Base-by-base conservation (phyloP, 2,888 invertebrate species). In the Octodonta nipae region DNA sequence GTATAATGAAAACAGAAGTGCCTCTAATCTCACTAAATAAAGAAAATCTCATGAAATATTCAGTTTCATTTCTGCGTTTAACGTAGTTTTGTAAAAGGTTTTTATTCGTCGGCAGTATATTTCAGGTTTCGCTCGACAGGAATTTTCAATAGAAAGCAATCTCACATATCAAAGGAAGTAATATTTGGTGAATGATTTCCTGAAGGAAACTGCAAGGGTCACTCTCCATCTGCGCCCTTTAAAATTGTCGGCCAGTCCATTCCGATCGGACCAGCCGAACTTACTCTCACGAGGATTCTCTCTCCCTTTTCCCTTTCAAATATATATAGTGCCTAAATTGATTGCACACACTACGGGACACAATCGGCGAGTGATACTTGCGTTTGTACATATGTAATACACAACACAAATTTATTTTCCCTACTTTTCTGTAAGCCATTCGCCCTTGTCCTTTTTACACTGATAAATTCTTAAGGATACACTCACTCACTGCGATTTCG, bases 291-390 rank as follows among this genome's bases (percentile, higher is more conserved):
- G 22, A 22, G 37, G 37, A 30, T 35, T 37, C 30, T 5, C 27
- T 35, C 40, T 30, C 38, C 36, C 37, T 38, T 37, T 36, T 41
- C 30, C 33, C 36, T 37, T 43, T 41, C 49, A 49, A 49, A 58
- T 55, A n/a, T n/a, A n/a, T n/a, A 58, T 56, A 59, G 57, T 58
- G 56, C 51, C 52, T 47, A 59, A 61, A 60, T 61, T 61, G 60
- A 61, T 61, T 60, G 60, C 60, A 52, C 55, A 58, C 56, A 55
- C 55, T 54, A 48, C 50, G 49, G 49, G 54, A 56, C 56, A 58
- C 58, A 58, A 59, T 59, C 55, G 39, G 29, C 24, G 33, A 29
- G 32, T 32, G 36, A 36, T 34, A 36, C 24, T 26, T 12, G 36
- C 32, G 30, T 37, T 34, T 35, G 33, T 40, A 40, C 40, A 40